A percentile compares a stretch with the other conserved stretches of the same genome.
These are phyloP conservation scores for Arbacia lixula DNA, from an alignment of 53 echinoderm and acorn worm genomes.

Conservation along the genomic window DNA sequence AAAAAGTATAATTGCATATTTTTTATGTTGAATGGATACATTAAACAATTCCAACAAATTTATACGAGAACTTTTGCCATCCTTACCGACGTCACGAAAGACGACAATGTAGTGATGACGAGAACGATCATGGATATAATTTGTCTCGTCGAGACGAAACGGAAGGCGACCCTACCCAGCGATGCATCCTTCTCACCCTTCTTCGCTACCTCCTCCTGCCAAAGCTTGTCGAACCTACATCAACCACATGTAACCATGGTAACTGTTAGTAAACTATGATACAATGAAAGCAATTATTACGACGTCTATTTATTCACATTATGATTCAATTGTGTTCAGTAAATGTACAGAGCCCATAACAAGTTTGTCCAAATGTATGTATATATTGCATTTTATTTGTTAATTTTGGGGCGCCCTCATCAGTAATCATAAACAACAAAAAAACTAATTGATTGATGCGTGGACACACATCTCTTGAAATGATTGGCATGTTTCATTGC, in stretches of 20 bases:
- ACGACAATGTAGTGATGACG: slow-evolving; percentile 45
- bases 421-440: too few species aligned
- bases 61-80: too few species aligned
- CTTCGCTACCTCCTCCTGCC: slow-evolving; percentile 67
- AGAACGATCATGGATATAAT: slow-evolving; percentile 37
- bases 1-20: too few species aligned
- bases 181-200: slow-evolving; percentile 49
- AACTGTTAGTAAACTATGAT: not conserved
- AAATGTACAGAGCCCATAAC: not conserved
- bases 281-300: not conserved
- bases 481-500: too few species aligned
- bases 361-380: too few species aligned
- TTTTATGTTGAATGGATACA: too few species aligned
- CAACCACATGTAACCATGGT: not conserved
- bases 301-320: too few species aligned
- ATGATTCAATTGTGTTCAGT: not conserved
- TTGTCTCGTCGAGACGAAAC: slow-evolving; percentile 1
- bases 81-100: slow-evolving; percentile 70
- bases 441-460: too few species aligned
- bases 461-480: too few species aligned
- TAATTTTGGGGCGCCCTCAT: too few species aligned
- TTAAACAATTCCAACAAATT: too few species aligned
- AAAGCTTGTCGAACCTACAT: slow-evolving; percentile 69
- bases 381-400: too few species aligned
- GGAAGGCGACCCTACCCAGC: slow-evolving; percentile 8